Conservation (phyloP, 1,140 invertebrate genomes). For the Atta cephalotes region DNA sequence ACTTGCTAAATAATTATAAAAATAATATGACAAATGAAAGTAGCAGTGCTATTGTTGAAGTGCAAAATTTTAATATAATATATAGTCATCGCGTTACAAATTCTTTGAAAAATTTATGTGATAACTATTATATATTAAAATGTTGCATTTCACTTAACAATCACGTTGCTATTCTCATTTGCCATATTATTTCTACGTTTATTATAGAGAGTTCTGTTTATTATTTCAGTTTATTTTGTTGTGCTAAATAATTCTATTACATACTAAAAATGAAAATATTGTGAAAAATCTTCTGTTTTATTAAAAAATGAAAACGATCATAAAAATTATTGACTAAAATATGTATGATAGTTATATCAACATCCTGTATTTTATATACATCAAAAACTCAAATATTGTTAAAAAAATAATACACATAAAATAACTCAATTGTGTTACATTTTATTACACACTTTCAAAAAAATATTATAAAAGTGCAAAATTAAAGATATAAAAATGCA, state of each 20-base stretch:
- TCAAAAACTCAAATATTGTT: not conserved
- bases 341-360: not conserved
- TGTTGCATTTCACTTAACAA: too few species aligned
- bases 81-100: too few species aligned
- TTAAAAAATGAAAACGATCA: not conserved
- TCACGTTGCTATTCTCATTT: too few species aligned
- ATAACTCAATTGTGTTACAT: not conserved
- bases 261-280: not conserved
- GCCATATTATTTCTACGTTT: too few species aligned
- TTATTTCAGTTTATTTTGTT: not conserved
- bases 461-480: not conserved
- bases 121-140: too few species aligned
- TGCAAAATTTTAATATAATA: too few species aligned
- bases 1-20: not conserved
- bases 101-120: too few species aligned
- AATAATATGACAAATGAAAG: too few species aligned
- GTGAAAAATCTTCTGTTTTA: not conserved
- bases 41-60: too few species aligned
- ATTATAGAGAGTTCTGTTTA: too few species aligned
- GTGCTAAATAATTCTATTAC: not conserved
- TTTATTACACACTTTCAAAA: conserved; percentile 23
- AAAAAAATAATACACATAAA: not conserved
- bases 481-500: not conserved
- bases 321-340: not conserved
- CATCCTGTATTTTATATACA: not conserved